Base-by-base conservation (phyloP, 2,888 invertebrate species). In the Drosophila siamana region DNA sequence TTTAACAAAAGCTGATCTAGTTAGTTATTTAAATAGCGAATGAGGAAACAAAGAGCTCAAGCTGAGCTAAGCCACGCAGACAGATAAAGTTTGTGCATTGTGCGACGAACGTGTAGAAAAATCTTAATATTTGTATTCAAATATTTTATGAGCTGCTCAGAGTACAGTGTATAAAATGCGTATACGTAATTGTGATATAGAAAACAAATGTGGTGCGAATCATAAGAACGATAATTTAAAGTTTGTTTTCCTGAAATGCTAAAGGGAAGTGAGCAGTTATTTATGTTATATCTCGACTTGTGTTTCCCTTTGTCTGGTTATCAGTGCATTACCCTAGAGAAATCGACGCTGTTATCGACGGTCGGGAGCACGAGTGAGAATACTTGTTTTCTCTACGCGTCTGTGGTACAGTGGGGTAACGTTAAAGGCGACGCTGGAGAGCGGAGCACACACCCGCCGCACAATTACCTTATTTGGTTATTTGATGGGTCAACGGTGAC, bases 391-490 rank as follows among this genome's bases (percentile, higher is more conserved):
- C 30, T 11, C 30, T n/a, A n/a, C 33, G 11, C n/a, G 13, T 16
- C 16, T 13, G 8, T 7, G 7, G 2, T 44, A 16, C 24, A 26
- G 52, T 52, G 26, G 26, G n/a, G 2, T n/a, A 26, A 40, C n/a
- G 4, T 3, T 40, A 28, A 11, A 16, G 8, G 15, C 0, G 33
- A 50, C 24, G 15, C 8, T 6, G 1, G 26, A 26, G 26, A 26
- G 26, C 40, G 7, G 13, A 30, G 33, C n/a, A 51, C 43, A 44
- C 33, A 26, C 41, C 26, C 51, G 24, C 52, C 36, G n/a, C n/a
- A 24, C 13, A 19, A 24, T 30, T 66, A 50, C 69, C 81, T 73
- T 73, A 73, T 73, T 80, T 84, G 86, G 85, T 11, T 70, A 84
- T 86, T 54, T 66, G 60, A 55, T 8, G 52, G 47, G 64, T 73